phyloP scores from a whole-genome alignment of 2,797 vertebrate genomes.

The Myiothlypis coronata region DNA sequence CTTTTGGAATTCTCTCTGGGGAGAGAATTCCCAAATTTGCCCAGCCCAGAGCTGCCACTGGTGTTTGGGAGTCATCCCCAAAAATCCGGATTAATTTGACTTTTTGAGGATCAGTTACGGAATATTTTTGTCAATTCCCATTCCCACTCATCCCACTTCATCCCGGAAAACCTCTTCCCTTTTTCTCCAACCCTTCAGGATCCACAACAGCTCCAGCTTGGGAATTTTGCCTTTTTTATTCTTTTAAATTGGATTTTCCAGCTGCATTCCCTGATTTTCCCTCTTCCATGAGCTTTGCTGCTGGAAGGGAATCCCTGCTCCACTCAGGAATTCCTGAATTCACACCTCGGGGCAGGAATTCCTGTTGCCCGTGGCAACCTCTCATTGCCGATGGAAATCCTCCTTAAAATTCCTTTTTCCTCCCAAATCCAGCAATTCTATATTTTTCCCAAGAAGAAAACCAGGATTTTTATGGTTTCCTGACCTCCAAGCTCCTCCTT shows the following conservation, averaged over 20 bases:
- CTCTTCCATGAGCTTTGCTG: neutral
- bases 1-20: neutral
- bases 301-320: constrained; percentile 40
- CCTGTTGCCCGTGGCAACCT: constrained; percentile 20
- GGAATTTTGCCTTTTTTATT: neutral
- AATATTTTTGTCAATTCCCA: neutral
- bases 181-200: neutral
- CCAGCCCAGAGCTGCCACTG: rapidly evolving
- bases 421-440: neutral
- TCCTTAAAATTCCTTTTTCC: neutral
- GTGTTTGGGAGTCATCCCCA: neutral
- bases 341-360: neutral
- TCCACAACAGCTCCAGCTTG: neutral
- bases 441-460: neutral
- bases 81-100: neutral
- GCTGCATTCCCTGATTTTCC: neutral
- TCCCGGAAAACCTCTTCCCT: neutral
- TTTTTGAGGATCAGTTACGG: neutral
- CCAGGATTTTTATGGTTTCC: neutral
- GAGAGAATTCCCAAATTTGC: neutral
- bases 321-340: neutral
- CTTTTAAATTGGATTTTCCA: neutral
- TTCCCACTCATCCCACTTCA: neutral
- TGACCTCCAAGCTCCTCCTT: neutral
- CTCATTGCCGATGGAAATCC: neutral